Base-by-base conservation (phyloP, 2,888 invertebrate species). In the Schizaphis graminum region DNA sequence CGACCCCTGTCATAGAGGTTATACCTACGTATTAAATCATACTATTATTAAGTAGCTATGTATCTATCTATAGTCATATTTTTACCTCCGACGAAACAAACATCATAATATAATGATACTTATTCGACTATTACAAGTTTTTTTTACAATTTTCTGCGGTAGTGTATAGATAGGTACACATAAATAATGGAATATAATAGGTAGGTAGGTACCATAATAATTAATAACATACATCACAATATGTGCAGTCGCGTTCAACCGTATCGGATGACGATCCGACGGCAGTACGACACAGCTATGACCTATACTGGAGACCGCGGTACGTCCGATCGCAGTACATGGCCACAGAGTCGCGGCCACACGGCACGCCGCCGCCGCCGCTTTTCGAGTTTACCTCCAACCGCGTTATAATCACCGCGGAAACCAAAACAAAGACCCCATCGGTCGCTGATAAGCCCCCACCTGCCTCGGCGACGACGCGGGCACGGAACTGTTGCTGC, bases 401-500 rank as follows among this genome's bases (percentile, higher is more conserved):
- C 77, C 35, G 77, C 2, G 35, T 77, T 35, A 21, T 13, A 77
- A 67, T 77, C 77, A 41, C 35, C 35, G 77, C 77, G 77, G 77
- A 77, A 77, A 77, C 77, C 77, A 35, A 77, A 89, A 89, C 89
- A 89, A 89, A 41, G 35, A 89, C 41, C 41, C 26, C 56, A 24
- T 35, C 24, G 21, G 77, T 35, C 21, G 77, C 77, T 84, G 84
- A 91, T 91, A 91, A 84, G 84, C 21, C 26, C 26, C 91, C 77
- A 7, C 91, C 53, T 35, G 77, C 91, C 35, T 53, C 41, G 28
- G 57, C 24, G 21, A 1, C 53, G 24, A 53, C 24, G 21, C 44
- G 28, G 28, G 57, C 44, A 61, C 77, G 35, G 91, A 91, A 84
- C 91, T 91, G 91, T 91, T 91, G 91, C 91, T 91, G 91, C 35